Evolutionary conservation across 2,888 invertebrate species (phyloP).

Genomic region (Drosophila cognata): DNA sequence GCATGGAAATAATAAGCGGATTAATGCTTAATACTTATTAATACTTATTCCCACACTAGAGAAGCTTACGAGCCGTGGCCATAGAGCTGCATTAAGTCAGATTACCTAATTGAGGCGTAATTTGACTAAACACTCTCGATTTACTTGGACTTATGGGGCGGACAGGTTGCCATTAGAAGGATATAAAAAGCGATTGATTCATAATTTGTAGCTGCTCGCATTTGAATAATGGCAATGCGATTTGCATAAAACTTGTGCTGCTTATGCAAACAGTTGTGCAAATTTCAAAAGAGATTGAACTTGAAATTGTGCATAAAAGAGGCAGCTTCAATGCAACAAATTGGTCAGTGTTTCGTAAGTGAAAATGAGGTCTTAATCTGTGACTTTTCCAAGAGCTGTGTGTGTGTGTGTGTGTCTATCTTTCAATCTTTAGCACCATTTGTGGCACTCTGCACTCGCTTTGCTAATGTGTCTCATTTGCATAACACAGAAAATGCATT

Average conservation of each 20-base stretch:
- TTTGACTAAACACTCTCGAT: constrained; percentile 42
- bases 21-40: not conserved
- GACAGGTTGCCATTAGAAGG: constrained; percentile 28
- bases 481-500: constrained; percentile 72
- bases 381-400: not conserved
- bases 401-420: not conserved
- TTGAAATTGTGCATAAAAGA: constrained; percentile 35
- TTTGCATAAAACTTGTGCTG: constrained; percentile 23
- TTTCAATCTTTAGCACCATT: constrained; percentile 46
- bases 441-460: constrained; percentile 33
- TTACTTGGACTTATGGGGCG: constrained; percentile 39
- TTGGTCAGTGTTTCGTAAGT: constrained; percentile 39
- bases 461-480: constrained; percentile 67
- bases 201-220: constrained; percentile 6
- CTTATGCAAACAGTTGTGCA: constrained; percentile 69
- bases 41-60: constrained; percentile 27
- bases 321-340: not conserved
- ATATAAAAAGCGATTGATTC: constrained; percentile 24
- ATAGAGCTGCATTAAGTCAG: not conserved
- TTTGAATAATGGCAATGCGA: constrained; percentile 32
- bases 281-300: constrained; percentile 53
- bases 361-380: not conserved
- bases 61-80: constrained; percentile 13
- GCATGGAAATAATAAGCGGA: constrained; percentile 14
- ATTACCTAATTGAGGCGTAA: constrained; percentile 36